Evolutionary conservation across 2,888 invertebrate species (phyloP), one percentile per base, ranked within the genome.

Genomic region (Linyphia triangularis): DNA sequence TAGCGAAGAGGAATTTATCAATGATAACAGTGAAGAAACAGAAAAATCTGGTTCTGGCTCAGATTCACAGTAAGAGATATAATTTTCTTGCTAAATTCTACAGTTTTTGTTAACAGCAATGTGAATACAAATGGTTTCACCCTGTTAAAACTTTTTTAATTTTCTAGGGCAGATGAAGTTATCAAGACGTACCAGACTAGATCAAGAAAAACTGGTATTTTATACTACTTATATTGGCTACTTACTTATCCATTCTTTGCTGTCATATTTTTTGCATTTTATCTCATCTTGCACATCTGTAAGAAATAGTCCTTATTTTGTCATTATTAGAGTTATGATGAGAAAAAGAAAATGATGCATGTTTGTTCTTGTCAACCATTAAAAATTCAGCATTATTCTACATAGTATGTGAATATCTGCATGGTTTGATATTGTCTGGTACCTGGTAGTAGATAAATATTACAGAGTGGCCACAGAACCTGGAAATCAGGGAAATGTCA

Each of bases 171-270:
- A 24, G 84, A 67, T 9, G 84, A 85, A 69, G 40, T 77, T 28
- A 59, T 85, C 16, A 77, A 57, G n/a, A 33, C 26, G 13, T 85
- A 85, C 24, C 75, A 40, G 19, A 85, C 84, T 28, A 85, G 84
- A 77, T 69, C 75, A 22, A n/a, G 69, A n/a, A 63, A 33, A 30
- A 63, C 16, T 13, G 28, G 5, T 51, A 51, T 16, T 51, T 16
- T 5, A n/a, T n/a, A 1, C n/a, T 51, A 5, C 51, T 28, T 59
- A 61, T 77, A 7, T 77, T 28, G 1, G 19, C n/a, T 33, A 10
- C 6, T 26, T 77, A 59, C 16, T 67, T 61, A 65, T 61, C 19
- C 9, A 24, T 2, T 61, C 4, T 85, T 33, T 33, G 40, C 40
- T 16, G 9, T 40, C 40, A 1, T 2, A 13, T 40, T 9, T 40